Percentiles rank a stretch among this genome's conserved stretches.
Conservation (phyloP, 2,888 invertebrate species). For the Harpalus rufipes region DNA sequence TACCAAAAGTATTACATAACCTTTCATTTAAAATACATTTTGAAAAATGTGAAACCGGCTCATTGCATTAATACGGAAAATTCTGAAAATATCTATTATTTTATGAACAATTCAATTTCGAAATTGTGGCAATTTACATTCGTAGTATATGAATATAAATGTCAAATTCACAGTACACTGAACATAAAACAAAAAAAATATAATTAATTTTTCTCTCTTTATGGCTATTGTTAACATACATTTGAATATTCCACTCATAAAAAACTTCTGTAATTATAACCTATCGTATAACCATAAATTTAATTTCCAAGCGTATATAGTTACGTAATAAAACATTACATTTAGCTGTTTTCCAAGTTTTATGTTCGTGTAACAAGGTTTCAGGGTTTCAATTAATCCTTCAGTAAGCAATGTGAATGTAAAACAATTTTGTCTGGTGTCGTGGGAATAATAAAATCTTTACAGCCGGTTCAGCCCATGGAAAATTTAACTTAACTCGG, state of each 20-base stretch:
- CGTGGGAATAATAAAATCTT: slow-evolving; percentile 55
- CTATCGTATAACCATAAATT: slow-evolving; percentile 23
- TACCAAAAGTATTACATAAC: too few species aligned
- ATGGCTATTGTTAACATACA: slow-evolving; percentile 19
- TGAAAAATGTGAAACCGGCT: too few species aligned
- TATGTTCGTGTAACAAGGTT: slow-evolving; percentile 46
- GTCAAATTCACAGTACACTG: neutral
- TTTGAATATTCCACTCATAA: slow-evolving; percentile 21
- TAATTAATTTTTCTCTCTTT: slow-evolving; percentile 8
- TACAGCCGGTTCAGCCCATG: slow-evolving; percentile 32
- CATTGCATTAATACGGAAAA: neutral
- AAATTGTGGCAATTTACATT: slow-evolving; percentile 5
- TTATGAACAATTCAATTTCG: neutral
- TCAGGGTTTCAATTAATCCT: slow-evolving; percentile 56
- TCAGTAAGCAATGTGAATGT: slow-evolving; percentile 33
- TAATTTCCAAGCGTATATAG: slow-evolving; percentile 22
- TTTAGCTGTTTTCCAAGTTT: slow-evolving; percentile 23
- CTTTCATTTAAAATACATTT: too few species aligned
- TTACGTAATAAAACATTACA: slow-evolving; percentile 34
- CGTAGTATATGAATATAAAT: slow-evolving; percentile 13
- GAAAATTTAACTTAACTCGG: slow-evolving; percentile 29
- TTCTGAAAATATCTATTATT: neutral
- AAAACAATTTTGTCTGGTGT: slow-evolving; percentile 52
- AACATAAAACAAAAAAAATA: slow-evolving; percentile 9
- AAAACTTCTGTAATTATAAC: slow-evolving; percentile 20